These are phyloP conservation scores for Drosophila monieri DNA, from an alignment of 2,888 invertebrate genomes.

Conservation along the genomic window DNA sequence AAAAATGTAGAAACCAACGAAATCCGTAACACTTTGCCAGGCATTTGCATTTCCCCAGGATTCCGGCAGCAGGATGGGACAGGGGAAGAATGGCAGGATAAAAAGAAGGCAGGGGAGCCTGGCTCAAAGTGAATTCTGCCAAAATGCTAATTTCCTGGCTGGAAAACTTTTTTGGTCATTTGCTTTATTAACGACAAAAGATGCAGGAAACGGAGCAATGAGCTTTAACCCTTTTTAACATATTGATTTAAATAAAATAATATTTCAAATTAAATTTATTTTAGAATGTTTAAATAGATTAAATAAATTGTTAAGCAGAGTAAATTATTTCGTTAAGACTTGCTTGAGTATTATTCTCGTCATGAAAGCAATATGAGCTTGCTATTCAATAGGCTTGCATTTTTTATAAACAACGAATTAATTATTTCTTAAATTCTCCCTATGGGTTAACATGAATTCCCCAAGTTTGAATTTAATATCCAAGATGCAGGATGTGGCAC, in stretches of 20 bases:
- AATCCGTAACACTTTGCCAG: constrained; percentile 53
- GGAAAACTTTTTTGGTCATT: constrained; percentile 59
- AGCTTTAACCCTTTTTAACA: constrained; percentile 22
- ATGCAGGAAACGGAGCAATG: constrained; percentile 6
- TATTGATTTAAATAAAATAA: not conserved
- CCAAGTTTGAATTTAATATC: constrained; percentile 39
- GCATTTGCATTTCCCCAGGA: constrained; percentile 38
- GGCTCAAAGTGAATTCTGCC: constrained; percentile 34
- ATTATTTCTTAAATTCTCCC: not conserved
- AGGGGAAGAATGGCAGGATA: not conserved
- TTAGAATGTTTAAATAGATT: too few species aligned
- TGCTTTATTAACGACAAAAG: constrained; percentile 58
- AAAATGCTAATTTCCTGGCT: constrained; percentile 60
- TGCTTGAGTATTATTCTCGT: not conserved
- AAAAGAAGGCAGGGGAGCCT: not conserved
- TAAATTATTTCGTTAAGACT: not conserved
- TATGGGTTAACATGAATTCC: constrained; percentile 24
- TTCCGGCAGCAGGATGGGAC: not conserved
- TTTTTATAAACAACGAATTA: not conserved
- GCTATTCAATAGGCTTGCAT: not conserved
- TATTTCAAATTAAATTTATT: not conserved
- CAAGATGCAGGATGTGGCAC: constrained; percentile 29
- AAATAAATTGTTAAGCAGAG: not conserved
- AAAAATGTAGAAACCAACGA: constrained; percentile 10
- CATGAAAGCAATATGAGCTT: not conserved